Percentiles rank a stretch among this genome's conserved stretches.
These are phyloP conservation scores for Tolmerus cingulatus DNA, from an alignment of 2,888 invertebrate genomes.

Conservation along the genomic window DNA sequence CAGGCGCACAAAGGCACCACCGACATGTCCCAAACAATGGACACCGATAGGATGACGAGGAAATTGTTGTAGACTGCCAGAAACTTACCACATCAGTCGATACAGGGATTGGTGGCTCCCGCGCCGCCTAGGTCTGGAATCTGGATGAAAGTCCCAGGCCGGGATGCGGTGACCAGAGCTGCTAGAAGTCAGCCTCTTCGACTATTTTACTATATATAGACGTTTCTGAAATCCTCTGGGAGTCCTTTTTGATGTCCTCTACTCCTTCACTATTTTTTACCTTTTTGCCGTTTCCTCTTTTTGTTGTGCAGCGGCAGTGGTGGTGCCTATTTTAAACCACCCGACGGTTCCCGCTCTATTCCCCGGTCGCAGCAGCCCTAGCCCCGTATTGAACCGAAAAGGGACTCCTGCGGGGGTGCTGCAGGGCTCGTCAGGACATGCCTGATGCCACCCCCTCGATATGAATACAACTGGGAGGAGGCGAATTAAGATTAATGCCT, in stretches of 20 bases:
- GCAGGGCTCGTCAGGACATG: slow-evolving; percentile 25
- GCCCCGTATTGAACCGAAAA: slow-evolving; percentile 3
- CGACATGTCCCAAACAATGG: slow-evolving; percentile 24
- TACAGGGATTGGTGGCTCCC: neutral
- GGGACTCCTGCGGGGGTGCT: neutral
- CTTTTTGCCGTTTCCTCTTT: slow-evolving; percentile 16
- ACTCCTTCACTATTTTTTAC: slow-evolving; percentile 26
- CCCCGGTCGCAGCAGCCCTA: neutral
- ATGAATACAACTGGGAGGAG: slow-evolving; percentile 46
- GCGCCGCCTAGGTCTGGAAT: neutral
- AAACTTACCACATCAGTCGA: slow-evolving; percentile 20
- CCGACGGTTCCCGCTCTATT: neutral
- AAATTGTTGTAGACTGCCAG: slow-evolving; percentile 27
- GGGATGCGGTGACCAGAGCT: neutral
- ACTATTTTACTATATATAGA: neutral
- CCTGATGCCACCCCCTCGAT: slow-evolving; percentile 29
- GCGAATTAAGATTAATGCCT: slow-evolving; percentile 49
- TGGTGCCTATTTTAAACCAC: slow-evolving; percentile 24
- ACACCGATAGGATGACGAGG: slow-evolving; percentile 29
- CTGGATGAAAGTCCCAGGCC: neutral
- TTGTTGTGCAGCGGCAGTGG: slow-evolving; percentile 17
- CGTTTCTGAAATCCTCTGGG: slow-evolving; percentile 22
- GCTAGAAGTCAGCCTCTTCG: neutral
- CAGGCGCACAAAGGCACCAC: neutral
- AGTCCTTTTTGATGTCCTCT: slow-evolving; percentile 39